Evolutionary conservation across 2,797 vertebrate genomes (phyloP), one percentile per base, ranked within the genome.

Genomic region (Anguilla marmorata): DNA sequence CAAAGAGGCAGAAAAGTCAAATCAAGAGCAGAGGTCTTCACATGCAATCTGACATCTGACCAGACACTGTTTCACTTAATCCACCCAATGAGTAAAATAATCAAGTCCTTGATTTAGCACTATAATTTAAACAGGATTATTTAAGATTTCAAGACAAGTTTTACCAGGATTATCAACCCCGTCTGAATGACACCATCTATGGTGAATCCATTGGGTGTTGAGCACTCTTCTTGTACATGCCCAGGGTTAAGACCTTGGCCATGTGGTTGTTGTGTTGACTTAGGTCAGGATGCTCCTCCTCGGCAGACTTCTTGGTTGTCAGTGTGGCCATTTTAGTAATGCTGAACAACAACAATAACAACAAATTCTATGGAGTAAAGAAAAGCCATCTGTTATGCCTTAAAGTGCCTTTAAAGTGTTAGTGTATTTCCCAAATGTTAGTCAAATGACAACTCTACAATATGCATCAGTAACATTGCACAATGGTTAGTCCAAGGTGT

Each of bases 131-230:
- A 66, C 45, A 12, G 19, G 4, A 50, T 33, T 84, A 11, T 69
- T 84, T 72, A 50, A 85, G 82, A 66, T 87, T 69, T n/a, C 52
- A 74, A 50, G 48, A 45, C 60, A 87, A 72, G 14, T 84, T 96
- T 96, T 96, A 97, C 96, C 96, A 91, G 96, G 95, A 96, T 96
- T 96, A 95, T 97, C 96, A 95, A 97, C 94, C 92, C 95, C 92
- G 96, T 96, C 95, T 97, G 96, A 95, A 97, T 96, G 94, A 94
- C 92, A 91, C 93, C 89, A 94, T 96, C 93, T 93, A 95, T 86
- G 93, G 95, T 95, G 94, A 96, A 94, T 90, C 97, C 95, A 88
- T 48, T 96, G 91, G 95, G 91, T 0, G 96, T 96, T 19, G 92
- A 91, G 88, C 86, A 90, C 89, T 93, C 90, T 88, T 89, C 93